Evolutionary conservation across 2,113 vertebrate genomes (phyloP).

Genomic region (Halichoeres trimaculatus): DNA sequence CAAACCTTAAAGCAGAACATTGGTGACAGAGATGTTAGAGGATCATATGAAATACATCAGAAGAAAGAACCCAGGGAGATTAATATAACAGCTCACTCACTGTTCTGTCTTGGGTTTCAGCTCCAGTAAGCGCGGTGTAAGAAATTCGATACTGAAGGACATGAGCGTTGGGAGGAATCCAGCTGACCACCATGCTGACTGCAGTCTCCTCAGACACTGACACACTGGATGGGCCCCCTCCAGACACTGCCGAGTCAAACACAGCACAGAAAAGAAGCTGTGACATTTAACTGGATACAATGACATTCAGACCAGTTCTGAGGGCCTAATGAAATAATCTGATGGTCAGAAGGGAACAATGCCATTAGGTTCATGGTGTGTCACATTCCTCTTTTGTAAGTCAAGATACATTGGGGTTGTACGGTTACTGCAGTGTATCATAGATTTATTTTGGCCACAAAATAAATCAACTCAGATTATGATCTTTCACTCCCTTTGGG

Average conservation of each 20-base stretch:
- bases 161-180: conserved; percentile 85
- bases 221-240: conserved; percentile 86
- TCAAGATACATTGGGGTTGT: background rate
- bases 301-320: background rate
- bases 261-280: background rate
- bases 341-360: background rate
- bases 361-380: background rate
- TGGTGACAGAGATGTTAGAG: background rate
- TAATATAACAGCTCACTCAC: conserved; percentile 57
- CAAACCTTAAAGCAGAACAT: background rate
- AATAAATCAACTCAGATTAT: background rate
- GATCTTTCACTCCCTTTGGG: no score
- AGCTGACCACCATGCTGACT: conserved; percentile 86
- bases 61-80: background rate
- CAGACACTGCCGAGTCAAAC: conserved; percentile 75
- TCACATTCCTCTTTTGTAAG: background rate
- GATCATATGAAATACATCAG: background rate
- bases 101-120: conserved; percentile 69
- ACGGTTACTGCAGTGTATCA: background rate
- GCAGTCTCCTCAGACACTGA: conserved; percentile 85
- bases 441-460: background rate
- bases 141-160: conserved; percentile 88
- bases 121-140: conserved; percentile 80
- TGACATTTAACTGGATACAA: background rate
- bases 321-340: background rate